Base-by-base conservation (phyloP, 1,140 invertebrate genomes). In the Rhysida immarginata region DNA sequence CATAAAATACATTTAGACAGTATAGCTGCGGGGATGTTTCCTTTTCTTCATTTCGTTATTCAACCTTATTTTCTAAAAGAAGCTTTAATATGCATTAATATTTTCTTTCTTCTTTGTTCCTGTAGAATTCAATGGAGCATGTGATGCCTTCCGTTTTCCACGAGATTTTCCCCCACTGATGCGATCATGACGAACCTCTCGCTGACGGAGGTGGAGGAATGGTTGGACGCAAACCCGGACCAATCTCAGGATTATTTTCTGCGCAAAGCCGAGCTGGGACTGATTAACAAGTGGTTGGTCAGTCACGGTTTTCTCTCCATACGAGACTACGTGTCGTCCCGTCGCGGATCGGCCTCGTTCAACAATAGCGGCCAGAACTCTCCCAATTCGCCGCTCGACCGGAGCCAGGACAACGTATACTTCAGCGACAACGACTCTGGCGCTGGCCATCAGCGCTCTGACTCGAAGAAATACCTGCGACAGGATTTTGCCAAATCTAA, bases 401-500 rank as follows among this genome's bases (percentile, higher is more conserved):
- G 21, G 3, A 11, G 43, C 11, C 2, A 5, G 16, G 42, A 26
- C 26, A 54, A 26, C 29, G 26, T 26, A 11, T 11, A 26, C n/a
- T 27, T 21, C 50, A 27, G 24, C 26, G 50, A 53, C 52, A 20
- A 25, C 45, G 35, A 50, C 20, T 20, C 11, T 26, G 25, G 26
- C 24, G 27, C 41, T 8, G 24, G 11, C 52, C 70, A 69, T 54
- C 58, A 61, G 23, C 55, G 74, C 45, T 64, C 63, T 35, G 73
- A 71, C 60, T 76, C 75, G 0, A 75, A 74, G 58, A 68, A 72
- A 53, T 70, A 73, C 54, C 66, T 76, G 3, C 60, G 74, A 3
- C 73, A 75, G 46, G 74, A 76, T 58, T 76, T 70, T 62, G 75
- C 75, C 3, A 64, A 69, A 25, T 69, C 72, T 27, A 76, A 76